phyloP scores from a whole-genome alignment of 23 tunicate genomes.

The Clavelina lepadiformis region DNA sequence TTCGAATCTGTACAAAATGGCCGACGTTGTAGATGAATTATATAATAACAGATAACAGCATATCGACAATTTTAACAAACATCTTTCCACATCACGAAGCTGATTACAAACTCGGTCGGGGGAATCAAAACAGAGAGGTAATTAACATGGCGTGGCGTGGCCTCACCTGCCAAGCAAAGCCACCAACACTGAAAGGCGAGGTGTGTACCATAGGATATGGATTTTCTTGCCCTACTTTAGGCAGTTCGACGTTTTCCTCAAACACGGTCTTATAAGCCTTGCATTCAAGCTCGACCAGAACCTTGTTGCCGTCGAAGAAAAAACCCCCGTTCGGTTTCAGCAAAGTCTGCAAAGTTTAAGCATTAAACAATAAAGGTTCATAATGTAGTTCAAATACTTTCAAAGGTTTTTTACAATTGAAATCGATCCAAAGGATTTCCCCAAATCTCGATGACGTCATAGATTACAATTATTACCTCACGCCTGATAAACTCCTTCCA shows the following conservation, averaged over 20 bases:
- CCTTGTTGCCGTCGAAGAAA: slow-evolving; percentile 87
- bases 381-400: too few relatives aligned
- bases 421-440: too few relatives aligned
- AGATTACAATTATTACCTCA: slow-evolving; percentile 44
- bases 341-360: slow-evolving; percentile 43
- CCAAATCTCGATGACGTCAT: too few relatives aligned
- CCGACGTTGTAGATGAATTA: neutral
- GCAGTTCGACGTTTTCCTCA: slow-evolving; percentile 62
- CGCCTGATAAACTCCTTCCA: slow-evolving; percentile 97
- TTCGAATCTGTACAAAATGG: slow-evolving; percentile 59
- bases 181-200: slow-evolving; percentile 96
- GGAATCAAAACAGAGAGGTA: neutral
- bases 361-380: too few relatives aligned
- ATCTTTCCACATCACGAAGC: neutral
- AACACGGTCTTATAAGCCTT: slow-evolving; percentile 75
- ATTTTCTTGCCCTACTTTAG: slow-evolving; percentile 54
- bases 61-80: neutral
- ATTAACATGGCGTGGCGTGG: neutral
- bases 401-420: too few relatives aligned
- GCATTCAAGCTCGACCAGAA: slow-evolving; percentile 85
- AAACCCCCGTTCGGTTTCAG: slow-evolving; percentile 95
- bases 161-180: slow-evolving; percentile 95
- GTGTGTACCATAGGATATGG: slow-evolving; percentile 94
- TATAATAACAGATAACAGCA: neutral
- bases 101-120: neutral